Base-by-base conservation (phyloP, 2,888 invertebrate genomes). In the Callimorpha dominula region DNA sequence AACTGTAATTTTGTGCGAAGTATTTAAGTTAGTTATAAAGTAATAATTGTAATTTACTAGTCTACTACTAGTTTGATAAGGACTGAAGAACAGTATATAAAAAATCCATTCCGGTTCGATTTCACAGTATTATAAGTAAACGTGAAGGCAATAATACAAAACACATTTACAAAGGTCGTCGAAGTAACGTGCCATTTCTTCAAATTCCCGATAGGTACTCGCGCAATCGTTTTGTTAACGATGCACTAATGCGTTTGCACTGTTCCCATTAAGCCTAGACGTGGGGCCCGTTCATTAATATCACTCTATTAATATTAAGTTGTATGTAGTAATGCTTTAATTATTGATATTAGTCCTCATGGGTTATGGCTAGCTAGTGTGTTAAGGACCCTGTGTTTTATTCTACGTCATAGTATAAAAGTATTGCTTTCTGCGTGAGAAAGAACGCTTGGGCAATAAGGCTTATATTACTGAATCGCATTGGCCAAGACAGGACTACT, bases 221-320 rank as follows among this genome's bases (percentile, higher is more conserved):
- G 69, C 81, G 80, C 79, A 81, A 85, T 87, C 86, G 86, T 89
- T 90, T 86, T 83, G 88, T 88, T 95, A 95, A 95, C 94, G 95
- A 94, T 91, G 87, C 90, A 87, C 88, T 95, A 95, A 95, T 95
- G 95, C 94, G 90, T 92, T 95, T 94, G 90, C 87, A 92, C 86
- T 95, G 95, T 95, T 90, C 80, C 91, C 89, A 90, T 93, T 90
- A 88, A 85, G 73, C 80, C 79, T 81, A 79, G 78, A 70, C 85
- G 86, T 85, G 78, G 80, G 67, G 84, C 85, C 84, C 79, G 82
- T 81, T 90, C 89, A 89, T 91, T 91, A 90, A 81, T 86, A 86
- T 81, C 77, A 81, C 72, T 81, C 88, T 81, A 88, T 89, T 89
- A 87, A 87, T 86, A 86, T 82, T 73, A 70, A 78, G 76, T 70